Percentiles rank a stretch among this genome's conserved stretches.
phyloP scores from a whole-genome alignment of 2,113 vertebrate species.

The Sorex araneus region DNA sequence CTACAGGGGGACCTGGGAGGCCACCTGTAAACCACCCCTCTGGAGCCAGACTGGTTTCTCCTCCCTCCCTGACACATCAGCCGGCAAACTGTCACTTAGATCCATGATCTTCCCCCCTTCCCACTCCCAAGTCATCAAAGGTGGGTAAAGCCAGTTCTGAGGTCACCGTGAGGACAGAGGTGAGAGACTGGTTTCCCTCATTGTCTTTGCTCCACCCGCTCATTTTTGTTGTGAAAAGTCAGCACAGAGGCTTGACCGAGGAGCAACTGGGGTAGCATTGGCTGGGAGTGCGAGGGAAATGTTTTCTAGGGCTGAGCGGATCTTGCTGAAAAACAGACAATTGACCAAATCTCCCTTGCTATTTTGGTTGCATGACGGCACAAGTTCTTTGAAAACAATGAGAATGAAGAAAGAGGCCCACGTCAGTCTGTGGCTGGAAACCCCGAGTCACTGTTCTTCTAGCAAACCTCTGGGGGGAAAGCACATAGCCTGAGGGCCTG shows the following conservation, averaged over 20 bases:
- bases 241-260: conserved; percentile 43
- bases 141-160: background rate
- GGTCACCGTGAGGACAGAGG: conserved; percentile 21
- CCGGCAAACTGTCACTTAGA: conserved; percentile 4
- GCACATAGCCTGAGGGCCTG: conserved; percentile 26
- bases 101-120: conserved; percentile 9
- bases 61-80: background rate
- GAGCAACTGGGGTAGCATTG: conserved; percentile 3
- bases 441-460: conserved; percentile 67
- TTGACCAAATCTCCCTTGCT: conserved; percentile 72
- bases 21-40: background rate
- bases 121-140: conserved; percentile 17
- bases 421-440: conserved; percentile 79
- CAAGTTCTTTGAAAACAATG: conserved; percentile 77
- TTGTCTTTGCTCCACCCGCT: background rate
- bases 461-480: conserved; percentile 66
- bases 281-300: conserved; percentile 17
- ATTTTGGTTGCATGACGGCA: conserved; percentile 73
- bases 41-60: background rate
- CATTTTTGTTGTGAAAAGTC: conserved; percentile 48
- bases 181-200: background rate
- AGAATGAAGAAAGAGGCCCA: conserved; percentile 75
- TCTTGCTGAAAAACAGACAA: conserved; percentile 78
- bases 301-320: conserved; percentile 63
- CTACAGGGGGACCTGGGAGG: background rate